Percentiles rank a stretch among this genome's conserved stretches.
Evolutionary conservation across 2,797 vertebrate genomes (phyloP).

Genomic region (Ctenopoma multispine): DNA sequence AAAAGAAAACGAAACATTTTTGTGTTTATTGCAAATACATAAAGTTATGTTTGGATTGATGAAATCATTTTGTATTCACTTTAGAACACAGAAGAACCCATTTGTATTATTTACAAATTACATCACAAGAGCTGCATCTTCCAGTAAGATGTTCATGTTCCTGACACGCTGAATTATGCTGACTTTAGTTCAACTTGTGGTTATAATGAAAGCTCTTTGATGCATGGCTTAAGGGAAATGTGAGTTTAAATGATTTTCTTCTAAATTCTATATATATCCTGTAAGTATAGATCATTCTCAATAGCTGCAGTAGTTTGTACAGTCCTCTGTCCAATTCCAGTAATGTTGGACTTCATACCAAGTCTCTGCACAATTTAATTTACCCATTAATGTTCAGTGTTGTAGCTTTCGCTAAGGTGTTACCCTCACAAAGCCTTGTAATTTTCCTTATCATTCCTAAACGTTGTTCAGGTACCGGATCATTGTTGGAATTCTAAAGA

Average conservation of each 20-base stretch:
- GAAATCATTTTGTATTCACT: background rate
- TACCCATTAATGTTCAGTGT: background rate
- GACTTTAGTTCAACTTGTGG: slow-evolving; percentile 8
- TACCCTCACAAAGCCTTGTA: no score
- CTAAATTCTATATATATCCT: background rate
- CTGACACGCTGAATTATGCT: slow-evolving; percentile 36
- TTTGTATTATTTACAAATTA: slow-evolving; percentile 18
- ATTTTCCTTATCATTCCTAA: no score
- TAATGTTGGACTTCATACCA: background rate
- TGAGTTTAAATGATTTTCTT: slow-evolving; percentile 27
- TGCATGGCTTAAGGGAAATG: slow-evolving; percentile 7
- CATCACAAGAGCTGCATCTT: slow-evolving; percentile 11
- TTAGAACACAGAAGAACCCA: background rate
- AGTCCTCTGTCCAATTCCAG: background rate
- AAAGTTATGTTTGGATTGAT: background rate
- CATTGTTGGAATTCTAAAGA: background rate
- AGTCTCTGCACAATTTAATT: background rate
- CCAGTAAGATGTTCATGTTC: slow-evolving; percentile 11
- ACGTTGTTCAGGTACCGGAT: background rate
- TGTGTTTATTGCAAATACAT: slow-evolving; percentile 12
- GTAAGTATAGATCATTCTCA: slow-evolving; percentile 12
- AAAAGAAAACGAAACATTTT: background rate
- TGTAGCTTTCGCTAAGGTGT: no score
- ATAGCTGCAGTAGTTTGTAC: background rate
- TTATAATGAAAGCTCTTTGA: background rate